A percentile compares a stretch with the other conserved stretches of the same genome.
Evolutionary conservation across 2,113 vertebrate genomes (phyloP).

Genomic region (Periophthalmus modestus): DNA sequence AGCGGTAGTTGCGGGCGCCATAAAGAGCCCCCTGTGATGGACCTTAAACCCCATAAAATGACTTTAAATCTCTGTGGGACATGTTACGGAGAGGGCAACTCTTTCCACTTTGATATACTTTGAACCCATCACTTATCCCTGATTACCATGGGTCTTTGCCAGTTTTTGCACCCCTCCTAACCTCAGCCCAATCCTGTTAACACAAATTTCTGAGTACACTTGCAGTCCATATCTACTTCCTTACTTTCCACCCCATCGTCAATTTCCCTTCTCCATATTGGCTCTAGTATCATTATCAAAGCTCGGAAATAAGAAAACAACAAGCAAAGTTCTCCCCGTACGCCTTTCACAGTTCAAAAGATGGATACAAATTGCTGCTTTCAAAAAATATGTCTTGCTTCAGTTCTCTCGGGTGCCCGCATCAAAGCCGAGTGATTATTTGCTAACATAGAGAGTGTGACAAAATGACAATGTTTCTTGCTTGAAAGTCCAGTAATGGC

Average conservation of each 20-base stretch:
- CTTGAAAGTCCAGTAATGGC: slow-evolving; percentile 24
- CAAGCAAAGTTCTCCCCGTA: slow-evolving; percentile 7
- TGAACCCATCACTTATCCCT: slow-evolving; percentile 52
- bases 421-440: slow-evolving; percentile 44
- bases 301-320: slow-evolving; percentile 25
- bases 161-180: slow-evolving; percentile 7
- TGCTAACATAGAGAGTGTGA: slow-evolving; percentile 25
- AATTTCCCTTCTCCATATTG: slow-evolving; percentile 23
- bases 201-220: slow-evolving; percentile 52
- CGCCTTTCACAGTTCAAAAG: slow-evolving; percentile 35
- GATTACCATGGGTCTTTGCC: slow-evolving; percentile 57
- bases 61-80: slow-evolving; percentile 49
- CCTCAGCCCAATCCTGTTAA: slow-evolving; percentile 55
- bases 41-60: slow-evolving; percentile 52
- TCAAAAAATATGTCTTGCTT: slow-evolving; percentile 34
- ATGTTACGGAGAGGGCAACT: slow-evolving; percentile 37
- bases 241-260: background rate
- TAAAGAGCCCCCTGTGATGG: slow-evolving; percentile 42
- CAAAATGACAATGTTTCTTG: slow-evolving; percentile 33
- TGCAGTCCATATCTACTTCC: slow-evolving; percentile 30
- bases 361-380: slow-evolving; percentile 38
- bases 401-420: slow-evolving; percentile 2
- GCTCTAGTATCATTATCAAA: slow-evolving; percentile 50
- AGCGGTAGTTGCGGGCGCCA: slow-evolving; percentile 7
- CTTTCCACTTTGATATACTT: slow-evolving; percentile 64